Base-by-base conservation (phyloP, 2,888 invertebrate genomes). In the Drosophila meridionalis region DNA sequence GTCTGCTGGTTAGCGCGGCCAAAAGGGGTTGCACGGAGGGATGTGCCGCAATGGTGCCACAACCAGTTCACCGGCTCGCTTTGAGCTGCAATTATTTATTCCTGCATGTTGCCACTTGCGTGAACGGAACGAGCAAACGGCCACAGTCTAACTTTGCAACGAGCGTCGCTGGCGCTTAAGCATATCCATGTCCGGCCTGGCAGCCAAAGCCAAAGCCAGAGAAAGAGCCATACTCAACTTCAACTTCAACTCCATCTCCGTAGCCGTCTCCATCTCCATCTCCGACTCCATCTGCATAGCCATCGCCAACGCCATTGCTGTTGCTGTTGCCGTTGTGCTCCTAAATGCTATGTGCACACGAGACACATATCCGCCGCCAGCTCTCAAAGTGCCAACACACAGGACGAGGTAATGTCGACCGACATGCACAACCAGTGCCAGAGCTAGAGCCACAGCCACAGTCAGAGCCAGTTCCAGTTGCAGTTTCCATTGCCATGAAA, bases 41-140 rank as follows among this genome's bases (percentile, higher is more conserved):
- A 42, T 50, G 53, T 71, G 73, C 43, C 69, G 45, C 69, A 74
- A 83, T 84, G 89, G 89, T 90, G 89, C 84, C 73, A 89, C 87
- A 89, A 89, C 90, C 89, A 89, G 90, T 87, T 84, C 89, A 83
- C 78, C 87, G 89, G 86, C 83, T 87, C 84, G 75, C 76, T 79
- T 80, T 82, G 80, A 70, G 77, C 76, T 78, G 89, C 87, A 89
- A 89, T 89, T 89, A 90, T 89, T 90, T 90, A 85, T 90, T 76
- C 82, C 79, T 80, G 78, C 69, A 79, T 83, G 83, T 70, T 81
- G 64, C 62, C 61, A 52, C 71, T 71, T 76, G 77, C 77, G 69
- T 76, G 77, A 77, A 77, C 71, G 71, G 74, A 76, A 67, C 75
- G 76, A 65, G 52, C 62, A 61, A 72, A 73, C 72, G 42, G 60